These are phyloP conservation scores for Petrosia ficiformis DNA, from an alignment of 37 sponge, comb jelly and placozoan species.

Conservation along the genomic window DNA sequence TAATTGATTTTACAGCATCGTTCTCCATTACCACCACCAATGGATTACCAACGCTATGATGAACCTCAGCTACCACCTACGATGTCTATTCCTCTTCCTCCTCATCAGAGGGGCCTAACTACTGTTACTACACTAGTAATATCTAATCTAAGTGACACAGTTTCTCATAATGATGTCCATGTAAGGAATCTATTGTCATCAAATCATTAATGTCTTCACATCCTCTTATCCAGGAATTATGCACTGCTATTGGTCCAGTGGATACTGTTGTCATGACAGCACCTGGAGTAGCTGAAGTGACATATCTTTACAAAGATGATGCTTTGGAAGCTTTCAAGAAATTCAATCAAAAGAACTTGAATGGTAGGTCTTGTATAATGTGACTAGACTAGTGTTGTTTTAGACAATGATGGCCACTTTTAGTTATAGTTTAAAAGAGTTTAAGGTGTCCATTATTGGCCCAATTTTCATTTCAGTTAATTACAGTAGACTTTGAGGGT, in stretches of 20 bases:
- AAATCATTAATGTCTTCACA: neutral
- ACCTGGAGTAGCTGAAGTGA: constrained; percentile 76
- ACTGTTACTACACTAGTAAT: constrained; percentile 73
- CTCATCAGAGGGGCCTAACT: constrained; percentile 48
- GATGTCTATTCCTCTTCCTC: neutral
- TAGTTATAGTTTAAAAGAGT: too few relatives aligned
- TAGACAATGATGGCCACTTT: too few relatives aligned
- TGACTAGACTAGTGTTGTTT: too few relatives aligned
- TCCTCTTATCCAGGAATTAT: constrained; percentile 72
- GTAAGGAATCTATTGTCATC: constrained; percentile 28
- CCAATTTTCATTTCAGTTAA: too few relatives aligned
- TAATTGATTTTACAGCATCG: neutral
- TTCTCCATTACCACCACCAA: constrained; percentile 2
- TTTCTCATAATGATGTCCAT: constrained; percentile 73
- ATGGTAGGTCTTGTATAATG: constrained; percentile 76
- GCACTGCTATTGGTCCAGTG: constrained; percentile 69
- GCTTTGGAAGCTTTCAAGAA: constrained; percentile 86
- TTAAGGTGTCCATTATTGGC: too few relatives aligned
- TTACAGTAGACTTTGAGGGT: too few relatives aligned
- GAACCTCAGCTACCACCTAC: neutral
- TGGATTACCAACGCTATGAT: neutral
- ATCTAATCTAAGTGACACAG: constrained; percentile 78
- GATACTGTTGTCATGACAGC: constrained; percentile 55
- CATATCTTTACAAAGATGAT: constrained; percentile 76
- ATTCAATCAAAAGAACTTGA: constrained; percentile 78